Evolutionary conservation across 35 echinoderm and acorn worm species (phyloP), one percentile per base, ranked within the genome.

Genomic region (Acanthaster planci): DNA sequence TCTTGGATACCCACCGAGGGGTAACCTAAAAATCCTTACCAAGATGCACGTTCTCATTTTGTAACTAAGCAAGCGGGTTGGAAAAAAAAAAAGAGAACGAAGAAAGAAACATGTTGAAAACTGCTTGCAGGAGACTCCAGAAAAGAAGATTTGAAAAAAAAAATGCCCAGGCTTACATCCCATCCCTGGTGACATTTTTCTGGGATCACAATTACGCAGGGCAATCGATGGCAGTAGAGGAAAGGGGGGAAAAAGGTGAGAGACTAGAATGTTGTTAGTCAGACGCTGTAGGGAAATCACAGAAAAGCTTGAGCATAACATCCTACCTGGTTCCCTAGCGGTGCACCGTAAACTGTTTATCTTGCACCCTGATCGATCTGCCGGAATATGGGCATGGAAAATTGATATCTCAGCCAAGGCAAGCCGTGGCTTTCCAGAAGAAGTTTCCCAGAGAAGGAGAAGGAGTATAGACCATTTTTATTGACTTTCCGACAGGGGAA

Each of bases 321-420:
- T 67, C 64, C 64, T 47, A 72, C 64, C 64, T 72, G 8, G 26
- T 72, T 72, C 64, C 64, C 64, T 26, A 34, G 64, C 30, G 64
- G 64, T 72, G 26, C 23, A 72, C 19, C 2, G 64, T 72, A 72
- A 72, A 72, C 64, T 72, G 64, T 72, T 72, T 72, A 72, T 72
- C 64, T 72, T 72, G 29, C 21, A 29, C 42, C 42, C 29, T 72
- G 64, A 72, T 72, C 64, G 64, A 72, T 72, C 34, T 29, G 64
- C 64, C 64, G 14, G 64, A 72, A 72, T 72, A 72, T 72, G 64
- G 64, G 64, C 64, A 72, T 9, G 64, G 64, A 72, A 72, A 72
- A 72, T 34, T 72, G 64, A 72, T 72, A 72, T 72, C 23, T 72
- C 42, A 47, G 42, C 42, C 42, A 6, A 12, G 42, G 4, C 42